Percentiles rank a stretch among this genome's conserved stretches.
phyloP scores from a whole-genome alignment of 2,113 vertebrate genomes.

The Nymphicus hollandicus region DNA sequence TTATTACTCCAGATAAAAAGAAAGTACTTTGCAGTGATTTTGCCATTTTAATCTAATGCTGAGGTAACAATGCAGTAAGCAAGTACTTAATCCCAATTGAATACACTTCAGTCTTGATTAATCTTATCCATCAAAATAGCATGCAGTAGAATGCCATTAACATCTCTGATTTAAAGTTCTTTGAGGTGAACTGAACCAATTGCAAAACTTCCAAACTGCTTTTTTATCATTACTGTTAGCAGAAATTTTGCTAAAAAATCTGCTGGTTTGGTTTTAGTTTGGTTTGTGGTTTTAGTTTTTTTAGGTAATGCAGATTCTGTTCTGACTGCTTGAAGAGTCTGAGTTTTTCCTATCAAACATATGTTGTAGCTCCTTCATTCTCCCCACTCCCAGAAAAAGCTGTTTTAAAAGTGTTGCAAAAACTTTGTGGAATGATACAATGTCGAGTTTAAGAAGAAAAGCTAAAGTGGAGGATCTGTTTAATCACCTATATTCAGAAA shows the following conservation, averaged over 20 bases:
- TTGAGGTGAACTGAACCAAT: not conserved
- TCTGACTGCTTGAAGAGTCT: not conserved
- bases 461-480: not conserved
- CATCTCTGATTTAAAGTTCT: not conserved
- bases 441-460: not conserved
- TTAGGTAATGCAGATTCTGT: not conserved
- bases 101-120: not conserved
- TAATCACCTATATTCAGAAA: not conserved
- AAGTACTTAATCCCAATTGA: not conserved
- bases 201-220: not conserved
- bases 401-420: not conserved
- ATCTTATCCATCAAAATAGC: not conserved
- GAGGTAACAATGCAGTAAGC: not conserved
- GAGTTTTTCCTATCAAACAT: not conserved
- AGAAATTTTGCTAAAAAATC: not conserved
- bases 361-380: not conserved
- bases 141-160: not conserved
- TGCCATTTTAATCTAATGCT: not conserved
- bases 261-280: not conserved
- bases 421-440: not conserved
- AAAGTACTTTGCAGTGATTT: not conserved
- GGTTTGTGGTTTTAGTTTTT: not conserved
- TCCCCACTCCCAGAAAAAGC: not conserved
- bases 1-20: not conserved
- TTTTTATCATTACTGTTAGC: not conserved